phyloP scores from a whole-genome alignment of 2,888 invertebrate species.

The Morpho helenor region DNA sequence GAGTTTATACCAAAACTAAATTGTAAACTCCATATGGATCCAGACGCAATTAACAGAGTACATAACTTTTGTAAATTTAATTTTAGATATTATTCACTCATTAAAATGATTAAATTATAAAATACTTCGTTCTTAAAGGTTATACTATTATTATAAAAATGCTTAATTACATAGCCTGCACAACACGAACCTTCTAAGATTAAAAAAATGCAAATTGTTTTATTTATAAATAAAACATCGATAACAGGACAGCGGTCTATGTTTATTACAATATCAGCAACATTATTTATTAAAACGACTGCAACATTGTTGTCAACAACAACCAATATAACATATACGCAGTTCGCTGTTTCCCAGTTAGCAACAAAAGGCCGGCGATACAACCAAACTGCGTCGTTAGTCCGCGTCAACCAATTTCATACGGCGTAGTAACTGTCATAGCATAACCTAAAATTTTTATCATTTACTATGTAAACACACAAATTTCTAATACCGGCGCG shows the following conservation, averaged over 20 bases:
- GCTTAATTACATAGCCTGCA: too few relatives aligned
- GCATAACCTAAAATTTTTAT: constrained; percentile 50
- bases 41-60: too few relatives aligned
- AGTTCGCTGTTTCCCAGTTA: constrained; percentile 57
- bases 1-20: too few relatives aligned
- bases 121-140: too few relatives aligned
- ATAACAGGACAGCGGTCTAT: background rate
- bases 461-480: constrained; percentile 15
- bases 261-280: background rate
- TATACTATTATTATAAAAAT: too few relatives aligned
- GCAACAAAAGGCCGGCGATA: constrained; percentile 66
- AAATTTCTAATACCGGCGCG: constrained; percentile 15
- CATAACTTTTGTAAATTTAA: too few relatives aligned
- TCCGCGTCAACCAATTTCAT: constrained; percentile 47
- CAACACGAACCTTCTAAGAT: too few relatives aligned
- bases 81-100: too few relatives aligned
- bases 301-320: constrained; percentile 37
- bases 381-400: constrained; percentile 62
- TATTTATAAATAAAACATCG: constrained; percentile 1
- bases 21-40: too few relatives aligned
- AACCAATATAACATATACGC: constrained; percentile 50
- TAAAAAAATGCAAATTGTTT: too few relatives aligned
- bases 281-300: constrained; percentile 15
- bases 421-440: constrained; percentile 65
- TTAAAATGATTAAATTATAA: too few relatives aligned